A percentile compares a stretch with the other conserved stretches of the same genome.
Evolutionary conservation across 2,113 vertebrate genomes (phyloP).

Genomic region (Arothron firmamentum): DNA sequence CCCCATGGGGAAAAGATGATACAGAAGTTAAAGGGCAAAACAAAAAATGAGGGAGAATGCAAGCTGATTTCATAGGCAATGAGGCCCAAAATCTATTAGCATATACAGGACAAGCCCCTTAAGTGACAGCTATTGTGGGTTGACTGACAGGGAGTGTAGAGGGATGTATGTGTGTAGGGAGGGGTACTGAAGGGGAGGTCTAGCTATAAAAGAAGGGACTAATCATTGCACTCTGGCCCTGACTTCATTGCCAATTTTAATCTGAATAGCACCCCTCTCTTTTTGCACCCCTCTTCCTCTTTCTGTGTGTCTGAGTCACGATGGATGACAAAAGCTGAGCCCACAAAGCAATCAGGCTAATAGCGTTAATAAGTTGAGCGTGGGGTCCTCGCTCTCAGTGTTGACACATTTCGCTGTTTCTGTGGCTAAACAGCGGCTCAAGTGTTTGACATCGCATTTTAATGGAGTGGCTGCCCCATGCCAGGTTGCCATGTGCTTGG

Average conservation of each 20-base stretch:
- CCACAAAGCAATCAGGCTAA: slow-evolving; percentile 75
- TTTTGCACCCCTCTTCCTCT: slow-evolving; percentile 44
- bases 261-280: slow-evolving; percentile 68
- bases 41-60: slow-evolving; percentile 1
- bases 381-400: slow-evolving; percentile 64
- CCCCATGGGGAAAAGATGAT: slow-evolving; percentile 16
- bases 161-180: slow-evolving; percentile 9
- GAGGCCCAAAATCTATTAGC: slow-evolving; percentile 10
- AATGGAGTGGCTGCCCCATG: slow-evolving; percentile 66
- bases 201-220: slow-evolving; percentile 61
- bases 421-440: slow-evolving; percentile 73
- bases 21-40: slow-evolving; percentile 2
- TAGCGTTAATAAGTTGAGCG: slow-evolving; percentile 77
- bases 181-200: slow-evolving; percentile 43
- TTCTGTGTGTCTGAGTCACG: slow-evolving; percentile 33
- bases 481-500: slow-evolving; percentile 65
- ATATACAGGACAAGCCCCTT: slow-evolving; percentile 34
- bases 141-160: slow-evolving; percentile 70
- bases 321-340: slow-evolving; percentile 59
- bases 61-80: too few species aligned
- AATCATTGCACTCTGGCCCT: slow-evolving; percentile 69
- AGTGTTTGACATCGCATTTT: slow-evolving; percentile 74
- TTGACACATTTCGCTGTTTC: slow-evolving; percentile 76
- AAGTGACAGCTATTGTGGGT: slow-evolving; percentile 66
- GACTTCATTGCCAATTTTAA: slow-evolving; percentile 68